These are phyloP conservation scores for Atrina japonica DNA, from an alignment of 2,888 invertebrate genomes.

Conservation along the genomic window DNA sequence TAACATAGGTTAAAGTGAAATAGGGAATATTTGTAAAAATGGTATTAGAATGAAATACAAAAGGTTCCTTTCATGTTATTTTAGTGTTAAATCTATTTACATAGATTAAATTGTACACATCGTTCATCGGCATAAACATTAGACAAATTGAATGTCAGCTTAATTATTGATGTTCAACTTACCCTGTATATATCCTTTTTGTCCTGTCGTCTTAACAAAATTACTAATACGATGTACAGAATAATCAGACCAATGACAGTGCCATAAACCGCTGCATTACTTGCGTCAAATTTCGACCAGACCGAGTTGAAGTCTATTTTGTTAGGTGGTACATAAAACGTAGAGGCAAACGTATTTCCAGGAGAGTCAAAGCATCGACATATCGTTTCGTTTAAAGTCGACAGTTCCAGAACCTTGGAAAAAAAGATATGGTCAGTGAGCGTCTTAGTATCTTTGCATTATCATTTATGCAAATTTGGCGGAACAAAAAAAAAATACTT, in stretches of 20 bases:
- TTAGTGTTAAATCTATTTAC: no score
- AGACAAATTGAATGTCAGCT: no score
- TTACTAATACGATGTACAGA: conserved; percentile 17
- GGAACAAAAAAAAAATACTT: no score
- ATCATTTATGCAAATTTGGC: no score
- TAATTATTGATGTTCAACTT: no score
- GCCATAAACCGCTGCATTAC: conserved; percentile 43
- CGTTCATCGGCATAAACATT: no score
- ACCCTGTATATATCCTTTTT: conserved; percentile 25
- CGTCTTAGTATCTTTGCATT: no score
- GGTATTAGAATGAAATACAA: no score
- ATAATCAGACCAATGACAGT: conserved; percentile 28
- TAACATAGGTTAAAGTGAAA: no score
- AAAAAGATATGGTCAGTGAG: not conserved
- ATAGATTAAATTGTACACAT: no score
- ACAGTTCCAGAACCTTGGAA: conserved; percentile 51
- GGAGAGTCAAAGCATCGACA: conserved; percentile 51
- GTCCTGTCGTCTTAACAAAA: conserved; percentile 28
- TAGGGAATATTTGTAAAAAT: no score
- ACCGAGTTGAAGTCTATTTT: conserved; percentile 79
- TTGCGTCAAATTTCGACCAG: conserved; percentile 70
- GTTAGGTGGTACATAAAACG: conserved; percentile 78
- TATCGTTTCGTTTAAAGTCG: conserved; percentile 49
- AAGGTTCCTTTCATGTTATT: no score
- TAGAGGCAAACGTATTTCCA: conserved; percentile 53